A percentile compares a stretch with the other conserved stretches of the same genome.
These are phyloP conservation scores for Electrophaes corylata DNA, from an alignment of 2,888 invertebrate species.

Conservation along the genomic window DNA sequence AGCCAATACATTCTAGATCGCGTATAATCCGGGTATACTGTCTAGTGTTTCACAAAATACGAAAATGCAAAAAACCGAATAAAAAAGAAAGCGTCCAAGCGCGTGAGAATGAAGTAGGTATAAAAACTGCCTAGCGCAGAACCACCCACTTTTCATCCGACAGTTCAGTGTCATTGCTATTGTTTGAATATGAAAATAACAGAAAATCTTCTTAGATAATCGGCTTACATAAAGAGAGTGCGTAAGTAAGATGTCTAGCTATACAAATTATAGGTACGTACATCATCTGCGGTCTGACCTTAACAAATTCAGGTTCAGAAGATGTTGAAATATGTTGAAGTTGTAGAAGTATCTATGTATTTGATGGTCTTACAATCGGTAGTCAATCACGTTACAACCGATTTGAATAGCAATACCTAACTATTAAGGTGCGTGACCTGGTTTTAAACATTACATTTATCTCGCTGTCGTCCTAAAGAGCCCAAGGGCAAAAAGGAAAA, in stretches of 20 bases:
- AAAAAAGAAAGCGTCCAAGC: constrained; percentile 51
- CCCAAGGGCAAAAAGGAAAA: too few species aligned
- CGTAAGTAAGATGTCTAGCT: constrained; percentile 2
- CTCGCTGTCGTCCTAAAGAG: neutral
- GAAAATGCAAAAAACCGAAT: constrained; percentile 41
- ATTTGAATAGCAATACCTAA: neutral
- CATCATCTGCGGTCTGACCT: neutral
- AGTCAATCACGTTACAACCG: neutral
- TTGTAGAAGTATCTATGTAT: too few species aligned
- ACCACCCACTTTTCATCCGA: constrained; percentile 63
- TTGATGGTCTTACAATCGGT: too few species aligned
- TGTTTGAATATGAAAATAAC: constrained; percentile 59
- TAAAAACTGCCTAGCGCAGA: constrained; percentile 67
- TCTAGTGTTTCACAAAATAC: constrained; percentile 17
- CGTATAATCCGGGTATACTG: too few species aligned
- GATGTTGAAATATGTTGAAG: too few species aligned
- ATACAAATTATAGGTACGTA: neutral
- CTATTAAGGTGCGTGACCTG: neutral
- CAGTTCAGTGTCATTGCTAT: constrained; percentile 60
- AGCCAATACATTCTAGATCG: too few species aligned
- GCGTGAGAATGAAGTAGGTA: constrained; percentile 51
- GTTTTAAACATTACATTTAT: neutral
- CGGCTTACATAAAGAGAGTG: constrained; percentile 18
- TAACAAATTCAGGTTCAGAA: too few species aligned
- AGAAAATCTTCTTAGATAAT: constrained; percentile 23